Conservation (phyloP, 2,113 vertebrate species). For the Bubalus kerabau region DNA sequence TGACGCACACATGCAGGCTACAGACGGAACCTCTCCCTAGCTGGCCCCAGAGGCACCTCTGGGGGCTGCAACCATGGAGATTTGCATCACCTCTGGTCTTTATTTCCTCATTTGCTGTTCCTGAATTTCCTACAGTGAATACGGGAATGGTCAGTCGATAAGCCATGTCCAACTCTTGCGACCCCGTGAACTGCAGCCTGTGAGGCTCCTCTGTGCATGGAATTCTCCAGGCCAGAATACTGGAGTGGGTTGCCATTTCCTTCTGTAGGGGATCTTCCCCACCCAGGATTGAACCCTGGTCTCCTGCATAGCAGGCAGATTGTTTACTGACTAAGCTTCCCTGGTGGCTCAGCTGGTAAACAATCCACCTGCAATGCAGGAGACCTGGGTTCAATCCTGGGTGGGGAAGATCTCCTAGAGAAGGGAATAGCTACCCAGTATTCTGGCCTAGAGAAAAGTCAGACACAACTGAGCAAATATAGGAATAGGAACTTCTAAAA, state of each 20-base stretch:
- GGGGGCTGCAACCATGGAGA: not conserved
- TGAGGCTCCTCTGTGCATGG: not conserved
- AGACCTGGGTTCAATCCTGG: not conserved
- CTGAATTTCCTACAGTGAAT: not conserved
- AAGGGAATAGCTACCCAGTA: not conserved
- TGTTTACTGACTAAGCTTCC: not conserved
- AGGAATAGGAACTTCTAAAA: not conserved
- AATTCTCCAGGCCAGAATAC: not conserved
- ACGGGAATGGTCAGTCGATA: not conserved
- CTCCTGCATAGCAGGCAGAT: not conserved
- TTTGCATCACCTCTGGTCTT: not conserved
- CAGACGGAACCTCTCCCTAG: not conserved
- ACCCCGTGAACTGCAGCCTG: not conserved
- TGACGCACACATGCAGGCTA: fast-evolving
- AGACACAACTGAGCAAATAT: not conserved
- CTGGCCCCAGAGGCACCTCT: not conserved
- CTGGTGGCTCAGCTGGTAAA: not conserved
- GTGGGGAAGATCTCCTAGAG: not conserved
- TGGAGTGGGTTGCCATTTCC: not conserved
- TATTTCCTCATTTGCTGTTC: not conserved
- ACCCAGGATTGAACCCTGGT: not conserved
- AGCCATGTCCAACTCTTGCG: not conserved
- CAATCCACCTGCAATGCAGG: not conserved
- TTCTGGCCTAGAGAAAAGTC: not conserved
- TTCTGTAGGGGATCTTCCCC: not conserved